Evolutionary conservation across 2,113 vertebrate species (phyloP).

Genomic region (Amphilophus citrinellus): DNA sequence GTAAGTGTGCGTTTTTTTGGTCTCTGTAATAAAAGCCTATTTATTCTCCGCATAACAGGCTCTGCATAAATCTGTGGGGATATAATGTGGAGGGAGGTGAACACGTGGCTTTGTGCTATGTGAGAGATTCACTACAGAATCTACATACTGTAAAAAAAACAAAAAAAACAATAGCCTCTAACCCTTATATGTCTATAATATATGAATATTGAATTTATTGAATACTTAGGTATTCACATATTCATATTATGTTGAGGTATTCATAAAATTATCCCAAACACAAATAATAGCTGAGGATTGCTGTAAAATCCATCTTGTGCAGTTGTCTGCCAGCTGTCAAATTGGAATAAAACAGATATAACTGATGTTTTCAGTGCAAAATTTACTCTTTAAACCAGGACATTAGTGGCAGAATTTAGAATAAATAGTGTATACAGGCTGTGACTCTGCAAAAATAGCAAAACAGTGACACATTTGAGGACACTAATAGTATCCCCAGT

Average conservation of each 20-base stretch:
- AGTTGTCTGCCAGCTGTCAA: neutral
- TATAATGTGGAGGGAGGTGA: neutral
- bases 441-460: neutral
- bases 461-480: neutral
- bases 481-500: neutral
- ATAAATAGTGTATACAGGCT: neutral
- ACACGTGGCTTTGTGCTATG: neutral
- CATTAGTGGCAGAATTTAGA: neutral
- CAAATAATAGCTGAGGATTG: neutral
- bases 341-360: neutral
- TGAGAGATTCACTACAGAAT: neutral
- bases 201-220: neutral
- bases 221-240: neutral
- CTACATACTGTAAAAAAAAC: neutral
- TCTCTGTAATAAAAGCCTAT: conserved; percentile 63
- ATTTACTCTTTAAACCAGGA: neutral
- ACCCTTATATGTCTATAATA: neutral
- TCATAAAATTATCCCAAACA: neutral
- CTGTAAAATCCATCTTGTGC: neutral
- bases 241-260: no score
- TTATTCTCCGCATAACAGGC: conserved; percentile 59
- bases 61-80: conserved; percentile 16
- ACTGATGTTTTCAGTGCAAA: neutral
- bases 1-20: conserved; percentile 38
- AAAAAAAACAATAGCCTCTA: neutral